Evolutionary conservation across 2,113 vertebrate species (phyloP).

Genomic region (Poicephalus meyeri): DNA sequence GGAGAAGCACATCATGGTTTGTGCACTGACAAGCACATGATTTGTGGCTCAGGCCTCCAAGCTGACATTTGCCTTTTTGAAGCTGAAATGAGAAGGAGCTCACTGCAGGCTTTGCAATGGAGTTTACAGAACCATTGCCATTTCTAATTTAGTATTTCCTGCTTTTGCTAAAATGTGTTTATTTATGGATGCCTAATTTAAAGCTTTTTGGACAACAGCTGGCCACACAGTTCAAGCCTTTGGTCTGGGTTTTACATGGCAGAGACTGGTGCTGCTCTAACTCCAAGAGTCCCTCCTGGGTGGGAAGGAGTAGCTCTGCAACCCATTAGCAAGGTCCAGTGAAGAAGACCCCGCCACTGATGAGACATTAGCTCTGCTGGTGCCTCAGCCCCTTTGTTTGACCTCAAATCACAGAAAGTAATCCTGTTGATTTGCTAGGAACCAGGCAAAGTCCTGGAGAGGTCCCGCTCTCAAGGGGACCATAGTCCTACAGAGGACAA

Average conservation of each 20-base stretch:
- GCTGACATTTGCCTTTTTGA: background rate
- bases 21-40: slow-evolving; percentile 3
- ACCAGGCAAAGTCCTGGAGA: background rate
- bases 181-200: background rate
- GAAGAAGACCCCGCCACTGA: background rate
- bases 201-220: background rate
- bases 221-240: background rate
- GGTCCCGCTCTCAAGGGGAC: background rate
- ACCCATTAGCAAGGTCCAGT: background rate
- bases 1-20: background rate
- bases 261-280: background rate
- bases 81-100: slow-evolving; percentile 38
- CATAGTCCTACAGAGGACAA: background rate
- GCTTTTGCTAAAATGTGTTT: background rate
- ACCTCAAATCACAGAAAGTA: background rate
- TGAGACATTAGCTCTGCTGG: background rate
- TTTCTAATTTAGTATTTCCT: slow-evolving; percentile 59
- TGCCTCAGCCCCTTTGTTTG: background rate
- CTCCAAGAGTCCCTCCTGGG: background rate
- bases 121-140: slow-evolving; percentile 15
- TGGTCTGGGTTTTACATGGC: background rate
- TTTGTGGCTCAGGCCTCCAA: background rate
- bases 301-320: background rate
- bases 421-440: background rate
- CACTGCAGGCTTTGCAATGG: background rate